Evolutionary conservation across 1,140 invertebrate genomes (phyloP).

Genomic region (Thaumatotibia leucotreta): DNA sequence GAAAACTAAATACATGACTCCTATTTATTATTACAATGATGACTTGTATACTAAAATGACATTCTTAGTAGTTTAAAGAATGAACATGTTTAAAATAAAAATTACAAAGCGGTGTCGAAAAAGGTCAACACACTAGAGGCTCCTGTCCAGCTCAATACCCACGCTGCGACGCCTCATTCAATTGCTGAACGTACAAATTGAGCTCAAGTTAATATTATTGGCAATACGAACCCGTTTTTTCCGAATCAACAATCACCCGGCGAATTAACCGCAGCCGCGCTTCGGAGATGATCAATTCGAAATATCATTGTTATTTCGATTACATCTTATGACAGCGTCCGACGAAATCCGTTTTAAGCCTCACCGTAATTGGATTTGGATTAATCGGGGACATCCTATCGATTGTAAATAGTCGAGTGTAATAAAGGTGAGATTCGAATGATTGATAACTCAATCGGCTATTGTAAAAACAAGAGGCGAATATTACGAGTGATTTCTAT

Average conservation of each 20-base stretch:
- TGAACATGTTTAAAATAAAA: too few relatives aligned
- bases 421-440: neutral
- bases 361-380: conserved; percentile 1
- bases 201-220: neutral
- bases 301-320: conserved; percentile 5
- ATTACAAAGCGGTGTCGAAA: too few relatives aligned
- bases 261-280: neutral
- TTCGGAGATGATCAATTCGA: neutral
- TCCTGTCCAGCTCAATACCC: neutral
- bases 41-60: too few relatives aligned
- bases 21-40: too few relatives aligned
- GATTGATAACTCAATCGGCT: neutral
- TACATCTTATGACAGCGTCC: conserved; percentile 6
- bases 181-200: conserved; percentile 1
- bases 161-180: neutral
- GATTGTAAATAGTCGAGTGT: neutral
- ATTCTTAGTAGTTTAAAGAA: too few relatives aligned
- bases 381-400: conserved; percentile 3
- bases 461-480: conserved; percentile 3
- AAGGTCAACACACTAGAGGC: neutral
- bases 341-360: conserved; percentile 2
- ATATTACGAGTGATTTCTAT: conserved; percentile 6
- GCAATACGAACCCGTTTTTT: neutral
- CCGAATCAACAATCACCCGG: neutral
- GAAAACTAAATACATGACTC: too few relatives aligned